Evolutionary conservation across 2,888 invertebrate species (phyloP).

Genomic region (Lithophane semibrunnea): DNA sequence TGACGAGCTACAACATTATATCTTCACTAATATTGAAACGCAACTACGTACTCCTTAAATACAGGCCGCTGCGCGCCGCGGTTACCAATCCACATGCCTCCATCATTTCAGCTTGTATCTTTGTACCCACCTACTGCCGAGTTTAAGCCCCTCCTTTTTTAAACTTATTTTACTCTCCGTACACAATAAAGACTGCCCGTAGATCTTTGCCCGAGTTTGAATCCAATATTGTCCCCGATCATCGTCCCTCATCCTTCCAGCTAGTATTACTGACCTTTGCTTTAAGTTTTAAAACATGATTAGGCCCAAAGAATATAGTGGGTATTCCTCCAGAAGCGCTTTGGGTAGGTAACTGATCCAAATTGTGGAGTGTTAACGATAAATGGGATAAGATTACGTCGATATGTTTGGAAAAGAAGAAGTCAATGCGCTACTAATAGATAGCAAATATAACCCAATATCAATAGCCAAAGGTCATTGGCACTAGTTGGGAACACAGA

Average conservation of each 20-base stretch:
- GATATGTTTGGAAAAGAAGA: background rate
- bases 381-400: background rate
- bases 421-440: background rate
- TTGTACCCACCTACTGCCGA: background rate
- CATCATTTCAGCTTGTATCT: background rate
- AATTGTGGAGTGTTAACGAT: slow-evolving; percentile 6
- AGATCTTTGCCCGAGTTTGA: background rate
- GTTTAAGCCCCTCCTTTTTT: background rate
- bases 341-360: too few species aligned
- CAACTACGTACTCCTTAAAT: background rate
- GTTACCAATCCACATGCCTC: background rate
- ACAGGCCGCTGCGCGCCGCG: background rate
- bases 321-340: background rate
- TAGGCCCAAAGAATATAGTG: background rate
- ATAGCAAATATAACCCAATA: slow-evolving; percentile 11
- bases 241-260: background rate
- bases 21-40: background rate
- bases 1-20: too few species aligned
- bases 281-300: background rate
- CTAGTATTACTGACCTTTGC: background rate
- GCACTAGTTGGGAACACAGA: slow-evolving; percentile 11
- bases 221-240: background rate
- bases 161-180: background rate
- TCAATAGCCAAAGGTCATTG: slow-evolving; percentile 6
- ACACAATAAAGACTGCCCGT: too few species aligned